These are phyloP conservation scores for Etheostoma spectabile DNA, from an alignment of 2,113 vertebrate genomes.

Conservation along the genomic window DNA sequence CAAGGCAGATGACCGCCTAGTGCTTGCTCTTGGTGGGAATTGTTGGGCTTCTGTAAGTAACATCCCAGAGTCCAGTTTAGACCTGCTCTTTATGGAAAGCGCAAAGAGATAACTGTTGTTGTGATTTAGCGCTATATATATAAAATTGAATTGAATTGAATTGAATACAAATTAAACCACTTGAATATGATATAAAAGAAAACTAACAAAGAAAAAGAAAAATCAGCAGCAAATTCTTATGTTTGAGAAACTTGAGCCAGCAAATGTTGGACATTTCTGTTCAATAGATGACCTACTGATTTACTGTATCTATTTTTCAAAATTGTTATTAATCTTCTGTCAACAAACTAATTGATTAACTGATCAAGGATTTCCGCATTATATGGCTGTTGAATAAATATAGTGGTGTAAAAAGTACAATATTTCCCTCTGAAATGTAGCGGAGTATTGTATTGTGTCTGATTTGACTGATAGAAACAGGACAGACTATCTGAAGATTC, in stretches of 20 bases:
- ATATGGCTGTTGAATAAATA: neutral
- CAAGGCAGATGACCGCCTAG: too few species aligned
- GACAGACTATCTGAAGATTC: neutral
- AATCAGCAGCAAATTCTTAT: neutral
- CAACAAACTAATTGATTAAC: too few species aligned
- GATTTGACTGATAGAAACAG: neutral
- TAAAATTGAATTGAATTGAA: too few species aligned
- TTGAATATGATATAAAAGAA: neutral
- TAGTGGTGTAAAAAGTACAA: neutral
- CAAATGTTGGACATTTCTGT: neutral
- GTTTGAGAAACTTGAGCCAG: neutral
- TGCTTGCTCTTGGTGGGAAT: too few species aligned
- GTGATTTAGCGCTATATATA: too few species aligned
- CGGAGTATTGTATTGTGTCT: neutral
- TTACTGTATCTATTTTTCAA: neutral
- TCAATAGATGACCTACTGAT: neutral
- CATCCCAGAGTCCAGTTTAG: too few species aligned
- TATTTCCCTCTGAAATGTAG: neutral
- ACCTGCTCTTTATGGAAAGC: too few species aligned
- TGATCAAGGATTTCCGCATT: neutral
- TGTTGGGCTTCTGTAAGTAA: too few species aligned
- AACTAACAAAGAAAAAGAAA: too few species aligned
- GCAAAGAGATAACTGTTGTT: too few species aligned
- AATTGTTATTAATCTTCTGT: neutral
- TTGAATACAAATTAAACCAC: too few species aligned